Evolutionary conservation across 2,113 vertebrate species (phyloP).

Genomic region (Microtus montanus): DNA sequence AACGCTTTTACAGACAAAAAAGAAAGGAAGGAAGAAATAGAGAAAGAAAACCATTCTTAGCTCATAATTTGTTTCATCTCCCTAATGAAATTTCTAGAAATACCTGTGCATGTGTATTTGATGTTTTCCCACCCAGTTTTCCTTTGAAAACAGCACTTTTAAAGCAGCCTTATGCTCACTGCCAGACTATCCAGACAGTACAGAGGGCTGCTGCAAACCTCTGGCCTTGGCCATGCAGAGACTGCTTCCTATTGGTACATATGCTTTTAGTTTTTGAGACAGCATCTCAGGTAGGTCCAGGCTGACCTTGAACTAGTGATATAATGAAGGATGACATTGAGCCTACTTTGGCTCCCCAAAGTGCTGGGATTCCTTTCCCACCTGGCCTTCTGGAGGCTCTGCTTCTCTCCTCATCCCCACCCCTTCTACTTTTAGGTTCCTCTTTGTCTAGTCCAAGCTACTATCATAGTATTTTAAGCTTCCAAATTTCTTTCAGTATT

Average conservation of each 20-base stretch:
- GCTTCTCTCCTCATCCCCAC: not conserved
- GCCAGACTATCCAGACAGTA: not conserved
- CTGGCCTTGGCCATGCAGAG: not conserved
- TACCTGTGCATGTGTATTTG: not conserved
- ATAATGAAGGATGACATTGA: not conserved
- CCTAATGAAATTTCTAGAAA: not conserved
- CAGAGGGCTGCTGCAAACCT: not conserved
- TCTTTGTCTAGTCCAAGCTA: not conserved
- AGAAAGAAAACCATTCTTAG: not conserved
- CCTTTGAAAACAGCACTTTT: not conserved
- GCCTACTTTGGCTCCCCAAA: too few species aligned
- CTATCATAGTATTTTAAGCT: not conserved
- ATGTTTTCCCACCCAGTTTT: not conserved
- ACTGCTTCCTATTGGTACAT: not conserved
- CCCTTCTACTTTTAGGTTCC: not conserved
- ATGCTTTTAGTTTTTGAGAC: not conserved
- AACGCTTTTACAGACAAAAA: not conserved
- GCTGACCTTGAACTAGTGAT: too few species aligned
- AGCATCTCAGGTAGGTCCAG: not conserved
- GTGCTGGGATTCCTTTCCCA: not conserved
- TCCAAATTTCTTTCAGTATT: not conserved
- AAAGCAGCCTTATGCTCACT: not conserved
- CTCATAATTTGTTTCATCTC: not conserved
- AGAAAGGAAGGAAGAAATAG: not conserved
- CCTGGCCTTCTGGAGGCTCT: not conserved